Evolutionary conservation across 2,888 invertebrate genomes (phyloP).

Genomic region (Stenodera caucasica): DNA sequence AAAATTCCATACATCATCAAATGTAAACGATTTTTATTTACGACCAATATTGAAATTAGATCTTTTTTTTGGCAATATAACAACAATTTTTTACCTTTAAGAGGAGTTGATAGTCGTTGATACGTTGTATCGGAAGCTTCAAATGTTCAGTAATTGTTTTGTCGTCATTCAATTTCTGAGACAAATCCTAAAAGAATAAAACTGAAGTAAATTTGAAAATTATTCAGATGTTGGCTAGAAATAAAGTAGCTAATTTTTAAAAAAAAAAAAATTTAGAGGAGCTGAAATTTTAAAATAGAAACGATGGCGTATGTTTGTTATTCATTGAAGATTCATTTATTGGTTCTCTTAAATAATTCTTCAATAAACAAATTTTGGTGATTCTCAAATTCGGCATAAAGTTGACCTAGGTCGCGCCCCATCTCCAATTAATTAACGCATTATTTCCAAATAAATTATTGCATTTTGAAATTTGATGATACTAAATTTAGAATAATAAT

Average conservation of each 20-base stretch:
- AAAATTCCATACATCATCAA: slow-evolving; percentile 21
- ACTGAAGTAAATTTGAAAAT: slow-evolving; percentile 19
- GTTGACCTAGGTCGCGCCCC: not conserved
- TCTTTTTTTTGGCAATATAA: slow-evolving; percentile 1
- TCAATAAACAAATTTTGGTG: not conserved
- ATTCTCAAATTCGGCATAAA: not conserved
- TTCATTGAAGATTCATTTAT: not conserved
- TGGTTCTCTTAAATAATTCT: not conserved
- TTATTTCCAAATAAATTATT: not conserved
- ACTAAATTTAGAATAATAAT: too few species aligned
- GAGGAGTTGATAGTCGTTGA: slow-evolving; percentile 94
- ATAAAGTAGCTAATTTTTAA: slow-evolving; percentile 17
- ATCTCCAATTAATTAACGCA: not conserved
- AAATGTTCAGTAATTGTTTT: slow-evolving; percentile 88
- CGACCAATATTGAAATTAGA: slow-evolving; percentile 8
- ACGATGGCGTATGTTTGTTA: not conserved
- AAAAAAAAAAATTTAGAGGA: slow-evolving; percentile 14
- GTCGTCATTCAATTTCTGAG: slow-evolving; percentile 83
- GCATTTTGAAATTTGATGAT: not conserved
- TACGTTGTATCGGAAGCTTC: slow-evolving; percentile 91
- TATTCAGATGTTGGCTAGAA: slow-evolving; percentile 4
- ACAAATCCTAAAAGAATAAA: slow-evolving; percentile 68
- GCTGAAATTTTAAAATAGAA: slow-evolving; percentile 15
- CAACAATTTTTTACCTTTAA: slow-evolving; percentile 70
- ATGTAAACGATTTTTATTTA: slow-evolving; percentile 26